Percentiles rank a stretch among this genome's conserved stretches.
Conservation (phyloP, 1,140 invertebrate species). For the Zaprionus camerounensis region DNA sequence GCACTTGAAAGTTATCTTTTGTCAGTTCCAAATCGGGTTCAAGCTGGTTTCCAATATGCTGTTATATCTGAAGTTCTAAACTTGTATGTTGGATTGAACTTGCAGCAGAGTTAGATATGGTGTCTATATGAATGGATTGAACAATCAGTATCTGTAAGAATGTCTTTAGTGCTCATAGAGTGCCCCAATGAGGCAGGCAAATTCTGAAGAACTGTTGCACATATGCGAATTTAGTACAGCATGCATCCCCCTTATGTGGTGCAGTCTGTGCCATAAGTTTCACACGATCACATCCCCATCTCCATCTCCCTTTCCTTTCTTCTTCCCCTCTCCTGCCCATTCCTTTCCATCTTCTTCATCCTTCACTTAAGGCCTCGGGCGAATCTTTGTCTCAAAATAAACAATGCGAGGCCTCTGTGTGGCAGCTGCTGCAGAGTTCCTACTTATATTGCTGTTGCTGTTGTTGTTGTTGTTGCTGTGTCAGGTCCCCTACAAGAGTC, state of each 20-base stretch:
- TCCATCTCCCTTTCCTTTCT: neutral
- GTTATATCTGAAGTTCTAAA: no score
- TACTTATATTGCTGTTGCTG: conserved; percentile 6
- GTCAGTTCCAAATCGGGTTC: neutral
- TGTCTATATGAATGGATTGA: no score
- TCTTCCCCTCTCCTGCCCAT: neutral
- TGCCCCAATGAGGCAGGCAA: no score
- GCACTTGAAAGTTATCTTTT: neutral
- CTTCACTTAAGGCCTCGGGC: conserved; percentile 25
- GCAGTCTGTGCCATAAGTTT: neutral
- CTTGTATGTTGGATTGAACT: no score
- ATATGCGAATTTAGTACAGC: neutral
- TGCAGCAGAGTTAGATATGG: no score
- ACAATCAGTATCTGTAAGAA: no score
- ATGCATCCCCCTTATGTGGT: neutral
- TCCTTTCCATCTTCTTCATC: conserved; percentile 8
- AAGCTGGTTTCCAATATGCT: neutral
- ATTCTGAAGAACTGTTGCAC: neutral
- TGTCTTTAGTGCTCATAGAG: no score
- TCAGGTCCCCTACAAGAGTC: neutral
- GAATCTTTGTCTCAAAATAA: conserved; percentile 50
- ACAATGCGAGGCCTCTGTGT: conserved; percentile 44
- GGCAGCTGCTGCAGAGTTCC: conserved; percentile 26
- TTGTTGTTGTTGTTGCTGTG: neutral
- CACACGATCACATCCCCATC: neutral